Evolutionary conservation across 2,888 invertebrate species (phyloP).

Genomic region (Sepioteuthis lessoniana): DNA sequence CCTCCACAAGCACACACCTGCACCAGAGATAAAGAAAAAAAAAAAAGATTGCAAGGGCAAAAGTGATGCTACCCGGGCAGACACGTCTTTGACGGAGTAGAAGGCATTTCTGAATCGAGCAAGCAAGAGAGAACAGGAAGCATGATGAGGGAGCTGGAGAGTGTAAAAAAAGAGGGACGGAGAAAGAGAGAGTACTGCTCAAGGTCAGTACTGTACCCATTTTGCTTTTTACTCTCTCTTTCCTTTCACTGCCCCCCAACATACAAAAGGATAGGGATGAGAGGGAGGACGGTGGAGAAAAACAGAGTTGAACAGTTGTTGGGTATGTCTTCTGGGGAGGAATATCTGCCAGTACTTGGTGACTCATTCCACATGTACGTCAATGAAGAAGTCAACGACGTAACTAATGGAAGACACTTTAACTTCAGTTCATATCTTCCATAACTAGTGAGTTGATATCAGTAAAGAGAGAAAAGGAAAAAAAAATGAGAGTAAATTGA

Average conservation of each 20-base stretch:
- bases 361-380: neutral
- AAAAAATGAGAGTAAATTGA: neutral
- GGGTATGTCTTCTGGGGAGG: neutral
- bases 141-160: neutral
- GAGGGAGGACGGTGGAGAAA: neutral
- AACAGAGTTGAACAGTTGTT: conserved; percentile 7
- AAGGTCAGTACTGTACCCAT: no score
- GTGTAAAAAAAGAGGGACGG: no score
- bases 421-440: neutral
- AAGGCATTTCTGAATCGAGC: neutral
- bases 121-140: conserved; percentile 5
- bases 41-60: neutral
- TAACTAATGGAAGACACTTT: neutral
- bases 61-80: neutral
- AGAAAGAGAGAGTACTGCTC: no score
- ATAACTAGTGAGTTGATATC: neutral
- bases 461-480: neutral
- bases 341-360: conserved; percentile 33
- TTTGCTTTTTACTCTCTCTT: no score
- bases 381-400: neutral
- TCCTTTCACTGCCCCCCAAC: no score
- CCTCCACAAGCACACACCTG: neutral
- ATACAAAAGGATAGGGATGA: no score
- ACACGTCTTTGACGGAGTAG: neutral
- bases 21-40: neutral